Conservation (phyloP, 2,113 vertebrate genomes). For the Corythornis madagascariensis region DNA sequence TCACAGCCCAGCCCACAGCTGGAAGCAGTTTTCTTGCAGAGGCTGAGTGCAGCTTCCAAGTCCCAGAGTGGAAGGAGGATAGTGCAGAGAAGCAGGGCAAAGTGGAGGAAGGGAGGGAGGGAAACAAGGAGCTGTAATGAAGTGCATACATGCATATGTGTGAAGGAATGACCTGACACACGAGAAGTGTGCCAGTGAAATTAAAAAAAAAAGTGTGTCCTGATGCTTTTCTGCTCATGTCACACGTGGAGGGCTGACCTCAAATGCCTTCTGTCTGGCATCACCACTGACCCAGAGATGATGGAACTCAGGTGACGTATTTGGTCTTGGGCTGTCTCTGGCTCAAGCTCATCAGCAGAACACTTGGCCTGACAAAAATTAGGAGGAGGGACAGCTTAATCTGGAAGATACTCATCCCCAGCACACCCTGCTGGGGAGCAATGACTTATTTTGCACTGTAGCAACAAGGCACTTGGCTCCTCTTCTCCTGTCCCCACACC, state of each 20-base stretch:
- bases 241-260: background rate
- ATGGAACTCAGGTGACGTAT: background rate
- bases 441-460: background rate
- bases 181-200: background rate
- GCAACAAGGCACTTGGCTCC: background rate
- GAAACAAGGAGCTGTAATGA: conserved; percentile 27
- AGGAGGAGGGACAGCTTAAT: background rate
- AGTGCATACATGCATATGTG: background rate
- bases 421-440: background rate
- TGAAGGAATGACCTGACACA: conserved; percentile 22
- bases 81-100: background rate
- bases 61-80: conserved; percentile 19
- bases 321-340: background rate
- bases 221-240: conserved; percentile 9
- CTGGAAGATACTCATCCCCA: background rate
- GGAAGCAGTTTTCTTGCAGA: conserved; percentile 54
- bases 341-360: background rate
- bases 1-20: conserved; percentile 40
- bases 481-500: background rate
- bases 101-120: background rate
- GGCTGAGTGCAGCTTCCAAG: background rate
- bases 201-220: background rate
- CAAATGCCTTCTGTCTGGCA: conserved; percentile 54
- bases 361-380: background rate
- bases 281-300: background rate